Evolutionary conservation across 2,113 vertebrate species (phyloP), one percentile per base, ranked within the genome.

Genomic region (Eptesicus fuscus): DNA sequence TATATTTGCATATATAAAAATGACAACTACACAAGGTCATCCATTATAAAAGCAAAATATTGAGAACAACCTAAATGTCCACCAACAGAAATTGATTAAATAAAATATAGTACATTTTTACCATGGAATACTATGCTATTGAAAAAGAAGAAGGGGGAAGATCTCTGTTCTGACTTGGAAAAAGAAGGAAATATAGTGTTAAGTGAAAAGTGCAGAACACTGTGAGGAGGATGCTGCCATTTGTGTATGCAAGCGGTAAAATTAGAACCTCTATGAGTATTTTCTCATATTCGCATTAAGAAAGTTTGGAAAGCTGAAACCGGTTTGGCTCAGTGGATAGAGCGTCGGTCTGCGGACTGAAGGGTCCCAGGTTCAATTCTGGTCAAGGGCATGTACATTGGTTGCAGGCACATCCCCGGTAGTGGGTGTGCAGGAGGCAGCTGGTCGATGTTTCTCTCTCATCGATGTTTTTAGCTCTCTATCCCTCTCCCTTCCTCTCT

Each of bases 291-390:
- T 80, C 40, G 16, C 25, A 51, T 44, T 78, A 92, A 80, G 51
- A 70, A 84, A 79, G 23, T 77, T 42, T 53, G 67, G 88, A 61
- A 97, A 93, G n/a, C n/a, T n/a, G n/a, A n/a, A n/a, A n/a, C n/a
- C n/a, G n/a, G n/a, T n/a, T n/a, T n/a, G n/a, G n/a, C n/a, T n/a
- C n/a, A n/a, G n/a, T n/a, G n/a, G n/a, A n/a, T n/a, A n/a, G n/a
- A n/a, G n/a, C n/a, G n/a, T n/a, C n/a, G n/a, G n/a, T n/a, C n/a
- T n/a, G n/a, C n/a, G n/a, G n/a, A n/a, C n/a, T n/a, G n/a, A n/a
- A n/a, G n/a, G n/a, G n/a, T n/a, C n/a, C n/a, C n/a, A n/a, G n/a
- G n/a, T n/a, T n/a, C n/a, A n/a, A n/a, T n/a, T n/a, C n/a, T n/a
- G n/a, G n/a, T n/a, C n/a, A n/a, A n/a, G n/a, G n/a, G n/a, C n/a